Conservation (phyloP, 1,140 invertebrate genomes). For the Rhagoletis zephyria region DNA sequence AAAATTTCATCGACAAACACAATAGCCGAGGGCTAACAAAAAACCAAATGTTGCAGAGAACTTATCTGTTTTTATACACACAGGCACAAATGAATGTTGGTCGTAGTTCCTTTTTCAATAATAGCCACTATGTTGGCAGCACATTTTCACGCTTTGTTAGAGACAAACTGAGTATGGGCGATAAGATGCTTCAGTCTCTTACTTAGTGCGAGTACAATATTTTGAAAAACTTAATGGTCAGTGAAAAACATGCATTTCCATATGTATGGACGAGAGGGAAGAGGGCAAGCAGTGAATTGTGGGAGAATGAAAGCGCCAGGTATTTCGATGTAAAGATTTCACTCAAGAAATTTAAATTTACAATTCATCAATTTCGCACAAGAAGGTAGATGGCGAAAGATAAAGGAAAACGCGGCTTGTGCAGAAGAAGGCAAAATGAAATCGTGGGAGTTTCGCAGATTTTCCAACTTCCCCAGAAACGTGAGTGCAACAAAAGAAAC, state of each 20-base stretch:
- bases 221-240: constrained; percentile 16
- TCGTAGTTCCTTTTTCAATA: not conserved
- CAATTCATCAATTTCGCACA: constrained; percentile 52
- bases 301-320: constrained; percentile 37
- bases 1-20: not conserved
- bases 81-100: too few species aligned
- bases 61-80: not conserved
- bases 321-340: not conserved
- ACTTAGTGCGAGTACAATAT: not conserved
- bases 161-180: not conserved
- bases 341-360: constrained; percentile 52
- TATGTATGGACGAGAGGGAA: not conserved
- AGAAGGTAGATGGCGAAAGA: not conserved
- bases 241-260: constrained; percentile 9
- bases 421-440: constrained; percentile 38
- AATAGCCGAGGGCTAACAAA: not conserved
- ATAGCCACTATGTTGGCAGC: not conserved
- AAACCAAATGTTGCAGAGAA: not conserved
- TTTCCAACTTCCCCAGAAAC: constrained; percentile 31
- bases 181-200: not conserved
- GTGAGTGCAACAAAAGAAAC: constrained; percentile 35
- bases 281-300: not conserved
- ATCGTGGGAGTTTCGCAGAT: constrained; percentile 55
- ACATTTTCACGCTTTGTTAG: constrained; percentile 13
- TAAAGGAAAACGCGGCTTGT: not conserved